Evolutionary conservation across 2,113 vertebrate species (phyloP).

Genomic region (Porphyrio hochstetteri): DNA sequence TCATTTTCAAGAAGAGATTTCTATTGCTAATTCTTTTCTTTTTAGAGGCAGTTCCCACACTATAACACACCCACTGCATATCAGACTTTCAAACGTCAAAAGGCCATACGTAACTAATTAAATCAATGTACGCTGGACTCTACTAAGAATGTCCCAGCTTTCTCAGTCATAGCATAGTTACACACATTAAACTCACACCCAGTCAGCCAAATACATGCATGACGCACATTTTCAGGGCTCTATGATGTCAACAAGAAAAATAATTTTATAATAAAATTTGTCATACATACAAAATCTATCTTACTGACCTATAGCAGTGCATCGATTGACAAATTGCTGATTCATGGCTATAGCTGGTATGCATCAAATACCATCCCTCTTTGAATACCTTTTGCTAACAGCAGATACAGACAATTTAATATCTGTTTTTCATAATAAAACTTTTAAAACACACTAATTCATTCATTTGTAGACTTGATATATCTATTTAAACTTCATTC

Average conservation of each 20-base stretch:
- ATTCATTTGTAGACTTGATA: background rate
- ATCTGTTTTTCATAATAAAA: background rate
- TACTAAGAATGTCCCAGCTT: background rate
- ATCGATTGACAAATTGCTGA: background rate
- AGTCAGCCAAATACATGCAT: background rate
- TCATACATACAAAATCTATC: background rate
- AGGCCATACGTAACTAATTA: background rate
- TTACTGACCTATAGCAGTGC: background rate
- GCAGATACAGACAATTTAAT: background rate
- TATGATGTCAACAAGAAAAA: background rate
- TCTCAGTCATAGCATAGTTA: background rate
- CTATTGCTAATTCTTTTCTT: background rate
- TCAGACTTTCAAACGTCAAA: background rate
- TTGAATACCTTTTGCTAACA: background rate
- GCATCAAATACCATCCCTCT: background rate
- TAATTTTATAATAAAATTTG: background rate
- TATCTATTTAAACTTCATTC: background rate
- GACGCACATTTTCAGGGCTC: background rate
- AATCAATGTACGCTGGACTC: background rate
- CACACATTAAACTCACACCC: background rate
- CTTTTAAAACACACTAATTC: background rate
- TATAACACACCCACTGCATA: background rate
- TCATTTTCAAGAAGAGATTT: background rate
- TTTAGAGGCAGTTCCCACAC: background rate
- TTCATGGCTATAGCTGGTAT: background rate